Evolutionary conservation across 2,888 invertebrate genomes (phyloP), one percentile per base, ranked within the genome.

Genomic region (Drosophila paracracens): DNA sequence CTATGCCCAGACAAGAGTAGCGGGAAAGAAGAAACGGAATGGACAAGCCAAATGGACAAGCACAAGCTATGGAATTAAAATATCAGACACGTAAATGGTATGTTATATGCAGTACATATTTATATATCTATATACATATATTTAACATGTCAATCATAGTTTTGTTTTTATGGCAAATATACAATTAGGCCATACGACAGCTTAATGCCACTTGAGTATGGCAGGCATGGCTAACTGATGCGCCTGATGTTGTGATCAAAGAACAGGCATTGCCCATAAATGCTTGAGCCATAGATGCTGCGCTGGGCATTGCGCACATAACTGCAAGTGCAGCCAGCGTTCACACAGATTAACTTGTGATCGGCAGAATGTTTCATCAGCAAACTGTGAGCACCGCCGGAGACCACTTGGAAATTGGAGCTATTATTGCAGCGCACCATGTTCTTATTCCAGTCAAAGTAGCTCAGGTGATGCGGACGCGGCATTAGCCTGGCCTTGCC

Each of bases 271-370:
- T 75, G 67, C 0, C 83, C 89, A 40, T 81, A 81, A 4, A 64
- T 50, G 21, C 18, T 58, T 1, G 85, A 87, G 2, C 11, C 64
- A 31, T 62, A 56, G 33, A 75, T 70, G 29, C 33, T 33, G 4
- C 71, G 71, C 0, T 5, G 18, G 3, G 63, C 71, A 21, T 83
- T 86, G 38, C 25, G 57, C 0, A 35, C 29, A 8, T 58, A 51
- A 1, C 0, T 4, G 21, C 83, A 83, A 2, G 48, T 33, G 27
- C 86, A 86, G 27, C 36, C 61, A 4, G 66, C 66, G 29, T 80
- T 83, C 4, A 85, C 71, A 35, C 81, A 88, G 46, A 88, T 70
- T 13, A 75, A 60, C 40, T 83, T 83, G 53, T 75, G 86, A 59
- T 86, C 86, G 0, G 85, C 81, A 0, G 64, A 50, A 48, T 88